Percentiles rank a stretch among this genome's conserved stretches.
phyloP scores from a whole-genome alignment of 2,888 invertebrate genomes.

The Suillia variegata region DNA sequence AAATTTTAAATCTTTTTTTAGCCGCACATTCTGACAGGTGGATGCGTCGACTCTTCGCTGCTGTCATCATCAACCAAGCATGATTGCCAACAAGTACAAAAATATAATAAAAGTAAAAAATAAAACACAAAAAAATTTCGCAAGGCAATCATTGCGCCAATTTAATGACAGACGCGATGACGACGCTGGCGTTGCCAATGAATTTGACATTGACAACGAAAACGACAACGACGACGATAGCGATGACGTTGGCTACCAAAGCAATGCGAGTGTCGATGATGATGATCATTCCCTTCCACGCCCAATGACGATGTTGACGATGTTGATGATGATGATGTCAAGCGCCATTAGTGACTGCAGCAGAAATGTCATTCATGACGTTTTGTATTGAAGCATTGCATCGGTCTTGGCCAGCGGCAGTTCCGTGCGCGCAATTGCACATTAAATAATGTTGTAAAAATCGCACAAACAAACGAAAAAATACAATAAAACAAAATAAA shows the following conservation, averaged over 20 bases:
- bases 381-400: constrained; percentile 21
- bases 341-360: constrained; percentile 20
- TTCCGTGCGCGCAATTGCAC: constrained; percentile 36
- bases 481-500: constrained; percentile 39
- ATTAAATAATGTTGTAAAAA: constrained; percentile 51
- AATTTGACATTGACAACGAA: constrained; percentile 33
- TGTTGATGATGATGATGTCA: constrained; percentile 23
- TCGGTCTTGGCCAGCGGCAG: constrained; percentile 19
- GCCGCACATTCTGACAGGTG: not conserved
- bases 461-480: constrained; percentile 42
- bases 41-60: no score
- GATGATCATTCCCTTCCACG: no score
- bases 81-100: constrained; percentile 1
- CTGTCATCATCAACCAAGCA: no score
- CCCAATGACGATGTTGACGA: no score
- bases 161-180: constrained; percentile 31
- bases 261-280: no score
- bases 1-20: not conserved
- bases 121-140: constrained; percentile 25
- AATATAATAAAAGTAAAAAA: not conserved
- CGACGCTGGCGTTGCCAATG: constrained; percentile 35
- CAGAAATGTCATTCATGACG: constrained; percentile 17
- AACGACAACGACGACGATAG: constrained; percentile 32
- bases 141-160: constrained; percentile 27
- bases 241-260: not conserved